These are phyloP conservation scores for Daubentonia madagascariensis DNA, from an alignment of 2,113 vertebrate species.

Conservation along the genomic window DNA sequence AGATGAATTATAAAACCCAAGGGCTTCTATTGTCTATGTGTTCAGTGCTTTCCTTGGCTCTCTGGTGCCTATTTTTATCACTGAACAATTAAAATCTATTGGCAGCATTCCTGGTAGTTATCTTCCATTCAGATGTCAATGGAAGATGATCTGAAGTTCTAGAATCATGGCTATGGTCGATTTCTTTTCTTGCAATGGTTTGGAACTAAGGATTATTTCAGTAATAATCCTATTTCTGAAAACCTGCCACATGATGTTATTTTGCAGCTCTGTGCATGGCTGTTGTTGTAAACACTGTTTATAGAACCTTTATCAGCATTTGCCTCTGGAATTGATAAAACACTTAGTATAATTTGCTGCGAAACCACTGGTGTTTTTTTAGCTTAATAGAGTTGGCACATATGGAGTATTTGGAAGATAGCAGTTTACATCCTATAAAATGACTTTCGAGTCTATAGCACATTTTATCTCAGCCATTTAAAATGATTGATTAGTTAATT, in stretches of 20 bases:
- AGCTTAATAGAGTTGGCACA: constrained; percentile 55
- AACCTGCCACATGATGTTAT: constrained; percentile 48
- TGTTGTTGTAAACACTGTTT: constrained; percentile 70
- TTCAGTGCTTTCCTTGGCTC: neutral
- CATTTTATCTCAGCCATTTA: constrained; percentile 62
- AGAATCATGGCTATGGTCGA: neutral
- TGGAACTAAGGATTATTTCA: constrained; percentile 39
- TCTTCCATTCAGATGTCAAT: constrained; percentile 23
- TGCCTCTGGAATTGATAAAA: constrained; percentile 73
- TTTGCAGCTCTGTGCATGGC: constrained; percentile 19
- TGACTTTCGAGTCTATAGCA: constrained; percentile 42
- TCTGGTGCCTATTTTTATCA: constrained; percentile 35
- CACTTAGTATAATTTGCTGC: constrained; percentile 65
- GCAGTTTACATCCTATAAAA: constrained; percentile 62
- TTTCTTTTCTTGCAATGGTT: neutral
- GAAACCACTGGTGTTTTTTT: constrained; percentile 56
- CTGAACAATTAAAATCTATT: constrained; percentile 14
- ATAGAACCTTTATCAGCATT: constrained; percentile 66
- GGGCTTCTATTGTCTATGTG: neutral
- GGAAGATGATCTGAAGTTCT: constrained; percentile 40
- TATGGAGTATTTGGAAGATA: constrained; percentile 50
- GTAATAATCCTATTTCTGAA: constrained; percentile 54
- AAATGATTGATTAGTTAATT: constrained; percentile 71
- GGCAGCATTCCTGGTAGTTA: neutral
- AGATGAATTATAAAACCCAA: neutral